phyloP scores from a whole-genome alignment of 2,888 invertebrate species.

The Drosophila paucipuncta region DNA sequence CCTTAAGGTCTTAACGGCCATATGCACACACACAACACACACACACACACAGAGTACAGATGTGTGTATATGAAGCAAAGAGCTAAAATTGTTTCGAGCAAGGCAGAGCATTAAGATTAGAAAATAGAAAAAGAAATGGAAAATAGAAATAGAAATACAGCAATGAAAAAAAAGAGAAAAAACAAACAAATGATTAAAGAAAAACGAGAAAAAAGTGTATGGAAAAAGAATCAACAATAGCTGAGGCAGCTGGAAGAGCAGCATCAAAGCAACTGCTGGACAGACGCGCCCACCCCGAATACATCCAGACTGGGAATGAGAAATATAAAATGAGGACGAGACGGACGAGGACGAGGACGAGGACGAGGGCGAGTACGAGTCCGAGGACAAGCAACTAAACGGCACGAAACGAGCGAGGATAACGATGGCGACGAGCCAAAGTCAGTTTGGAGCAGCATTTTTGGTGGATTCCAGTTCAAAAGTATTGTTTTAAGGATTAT shows the following conservation, averaged over 20 bases:
- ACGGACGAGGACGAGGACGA: background rate
- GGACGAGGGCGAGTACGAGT: background rate
- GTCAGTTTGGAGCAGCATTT: slow-evolving; percentile 49
- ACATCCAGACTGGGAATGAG: slow-evolving; percentile 5
- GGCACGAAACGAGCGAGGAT: slow-evolving; percentile 50
- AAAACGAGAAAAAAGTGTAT: slow-evolving; percentile 26
- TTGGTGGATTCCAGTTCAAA: slow-evolving; percentile 61
- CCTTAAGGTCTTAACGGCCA: slow-evolving; percentile 31
- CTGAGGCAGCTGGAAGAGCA: slow-evolving; percentile 30
- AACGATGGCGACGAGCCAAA: slow-evolving; percentile 39
- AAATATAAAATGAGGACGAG: background rate
- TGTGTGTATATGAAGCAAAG: slow-evolving; percentile 28
- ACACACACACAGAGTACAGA: background rate
- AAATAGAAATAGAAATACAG: slow-evolving; percentile 16
- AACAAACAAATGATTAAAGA: slow-evolving; percentile 39
- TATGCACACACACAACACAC: slow-evolving; percentile 7
- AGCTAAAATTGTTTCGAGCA: slow-evolving; percentile 63
- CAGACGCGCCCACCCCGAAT: slow-evolving; percentile 39
- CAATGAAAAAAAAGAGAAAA: background rate
- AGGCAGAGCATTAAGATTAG: slow-evolving; percentile 27
- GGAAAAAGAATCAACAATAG: slow-evolving; percentile 43
- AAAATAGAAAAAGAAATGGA: slow-evolving; percentile 29
- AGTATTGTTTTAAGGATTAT: slow-evolving; percentile 76
- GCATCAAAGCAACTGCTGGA: slow-evolving; percentile 47
- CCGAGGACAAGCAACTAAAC: slow-evolving; percentile 45